These are phyloP conservation scores for Agrilus planipennis DNA, from an alignment of 1,140 invertebrate genomes.

Conservation along the genomic window DNA sequence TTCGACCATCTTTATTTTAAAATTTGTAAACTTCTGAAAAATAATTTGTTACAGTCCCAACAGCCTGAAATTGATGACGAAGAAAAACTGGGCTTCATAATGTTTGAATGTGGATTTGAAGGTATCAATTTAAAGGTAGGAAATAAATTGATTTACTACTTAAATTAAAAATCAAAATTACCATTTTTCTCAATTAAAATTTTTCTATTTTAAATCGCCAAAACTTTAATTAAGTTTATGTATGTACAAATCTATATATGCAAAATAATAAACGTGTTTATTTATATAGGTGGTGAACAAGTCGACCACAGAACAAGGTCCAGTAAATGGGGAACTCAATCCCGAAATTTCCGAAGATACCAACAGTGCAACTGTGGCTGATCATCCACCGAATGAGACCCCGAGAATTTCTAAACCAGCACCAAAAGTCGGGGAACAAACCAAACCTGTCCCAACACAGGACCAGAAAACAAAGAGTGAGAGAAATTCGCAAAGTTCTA, in stretches of 20 bases:
- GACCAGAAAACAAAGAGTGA: slow-evolving; percentile 34
- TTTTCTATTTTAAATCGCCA: too few relatives aligned
- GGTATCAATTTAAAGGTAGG: slow-evolving; percentile 71
- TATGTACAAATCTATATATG: too few relatives aligned
- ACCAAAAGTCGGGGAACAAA: slow-evolving; percentile 36
- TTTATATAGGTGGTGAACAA: slow-evolving; percentile 12
- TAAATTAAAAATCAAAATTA: not conserved
- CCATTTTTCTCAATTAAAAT: too few relatives aligned
- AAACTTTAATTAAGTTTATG: too few relatives aligned
- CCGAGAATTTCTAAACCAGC: slow-evolving; percentile 1
- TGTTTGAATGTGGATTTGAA: slow-evolving; percentile 94
- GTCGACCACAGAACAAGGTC: slow-evolving; percentile 9
- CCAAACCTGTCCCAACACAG: slow-evolving; percentile 28
- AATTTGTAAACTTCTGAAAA: not conserved
- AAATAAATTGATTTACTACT: too few relatives aligned
- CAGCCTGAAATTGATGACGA: slow-evolving; percentile 31
- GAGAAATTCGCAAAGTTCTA: slow-evolving; percentile 26
- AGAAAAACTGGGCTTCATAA: slow-evolving; percentile 82
- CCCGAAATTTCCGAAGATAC: not conserved
- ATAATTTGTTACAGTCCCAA: not conserved
- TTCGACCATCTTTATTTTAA: too few relatives aligned
- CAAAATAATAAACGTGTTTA: too few relatives aligned
- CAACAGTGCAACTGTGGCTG: not conserved
- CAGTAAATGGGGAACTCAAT: too few relatives aligned
- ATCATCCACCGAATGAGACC: slow-evolving; percentile 2